Evolutionary conservation across 1,140 invertebrate species (phyloP).

Genomic region (Cotesia chilonis): DNA sequence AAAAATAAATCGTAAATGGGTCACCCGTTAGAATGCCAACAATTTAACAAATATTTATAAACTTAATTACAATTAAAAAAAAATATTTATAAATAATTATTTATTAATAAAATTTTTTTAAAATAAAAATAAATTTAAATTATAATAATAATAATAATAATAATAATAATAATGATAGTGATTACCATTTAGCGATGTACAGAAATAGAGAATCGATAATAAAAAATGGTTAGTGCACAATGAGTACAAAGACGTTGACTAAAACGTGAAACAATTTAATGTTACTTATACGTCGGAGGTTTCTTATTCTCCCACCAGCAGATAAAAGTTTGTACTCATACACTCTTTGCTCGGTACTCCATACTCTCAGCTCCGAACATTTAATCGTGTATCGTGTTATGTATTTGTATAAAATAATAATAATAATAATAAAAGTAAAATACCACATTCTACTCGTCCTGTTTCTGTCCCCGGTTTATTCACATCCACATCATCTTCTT

Average conservation of each 20-base stretch:
- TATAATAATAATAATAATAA: background rate
- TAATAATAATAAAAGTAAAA: background rate
- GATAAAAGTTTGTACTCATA: background rate
- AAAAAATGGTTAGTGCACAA: background rate
- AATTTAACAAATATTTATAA: constrained; percentile 7
- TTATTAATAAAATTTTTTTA: background rate
- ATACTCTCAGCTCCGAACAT: background rate
- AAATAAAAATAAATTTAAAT: background rate
- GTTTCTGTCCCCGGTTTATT: constrained; percentile 6
- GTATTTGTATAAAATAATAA: no score
- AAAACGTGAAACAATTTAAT: constrained; percentile 26
- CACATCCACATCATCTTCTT: background rate
- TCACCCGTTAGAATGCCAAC: constrained; percentile 38
- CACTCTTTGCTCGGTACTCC: background rate
- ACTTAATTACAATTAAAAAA: background rate
- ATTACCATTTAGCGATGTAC: background rate
- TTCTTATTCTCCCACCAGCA: no score
- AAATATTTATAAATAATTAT: background rate
- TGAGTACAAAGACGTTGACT: constrained; percentile 16
- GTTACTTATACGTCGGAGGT: background rate
- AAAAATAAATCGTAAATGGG: constrained; percentile 20
- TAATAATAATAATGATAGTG: background rate
- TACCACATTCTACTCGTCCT: background rate
- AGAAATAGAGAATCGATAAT: background rate
- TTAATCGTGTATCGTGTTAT: no score